A percentile compares a stretch with the other conserved stretches of the same genome.
These are phyloP conservation scores for Lasiommata megera DNA, from an alignment of 2,888 invertebrate genomes.

Conservation along the genomic window DNA sequence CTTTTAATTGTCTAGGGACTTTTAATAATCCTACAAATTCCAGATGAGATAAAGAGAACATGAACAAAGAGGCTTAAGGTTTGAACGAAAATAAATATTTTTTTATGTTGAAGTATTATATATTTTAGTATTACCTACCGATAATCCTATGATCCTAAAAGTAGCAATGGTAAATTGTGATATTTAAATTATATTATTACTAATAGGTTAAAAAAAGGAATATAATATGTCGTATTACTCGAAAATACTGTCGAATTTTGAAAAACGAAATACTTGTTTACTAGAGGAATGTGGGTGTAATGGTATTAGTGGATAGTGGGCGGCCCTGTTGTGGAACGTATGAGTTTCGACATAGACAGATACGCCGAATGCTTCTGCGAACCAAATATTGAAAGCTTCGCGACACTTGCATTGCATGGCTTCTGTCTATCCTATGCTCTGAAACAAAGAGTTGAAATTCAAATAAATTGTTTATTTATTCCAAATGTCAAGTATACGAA, in stretches of 20 bases:
- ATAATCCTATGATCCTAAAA: too few relatives aligned
- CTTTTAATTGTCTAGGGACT: slow-evolving; percentile 25
- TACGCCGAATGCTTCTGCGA: slow-evolving; percentile 46
- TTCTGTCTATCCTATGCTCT: slow-evolving; percentile 26
- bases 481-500: slow-evolving; percentile 42
- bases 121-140: too few relatives aligned
- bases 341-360: slow-evolving; percentile 45
- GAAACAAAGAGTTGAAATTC: slow-evolving; percentile 8
- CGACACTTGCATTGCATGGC: slow-evolving; percentile 26
- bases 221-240: not conserved
- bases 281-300: slow-evolving; percentile 50
- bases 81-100: not conserved
- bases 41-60: slow-evolving; percentile 15
- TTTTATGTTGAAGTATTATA: not conserved
- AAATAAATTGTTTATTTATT: not conserved
- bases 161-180: too few relatives aligned
- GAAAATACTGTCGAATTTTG: not conserved
- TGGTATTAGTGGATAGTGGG: slow-evolving; percentile 53
- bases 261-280: slow-evolving; percentile 42
- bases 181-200: not conserved
- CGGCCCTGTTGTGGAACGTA: slow-evolving; percentile 60
- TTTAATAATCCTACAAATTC: slow-evolving; percentile 26
- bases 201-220: not conserved
- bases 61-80: not conserved
- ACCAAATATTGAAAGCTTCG: slow-evolving; percentile 39